Conservation (phyloP, 2,113 vertebrate species). For the Hippocampus abdominalis region DNA sequence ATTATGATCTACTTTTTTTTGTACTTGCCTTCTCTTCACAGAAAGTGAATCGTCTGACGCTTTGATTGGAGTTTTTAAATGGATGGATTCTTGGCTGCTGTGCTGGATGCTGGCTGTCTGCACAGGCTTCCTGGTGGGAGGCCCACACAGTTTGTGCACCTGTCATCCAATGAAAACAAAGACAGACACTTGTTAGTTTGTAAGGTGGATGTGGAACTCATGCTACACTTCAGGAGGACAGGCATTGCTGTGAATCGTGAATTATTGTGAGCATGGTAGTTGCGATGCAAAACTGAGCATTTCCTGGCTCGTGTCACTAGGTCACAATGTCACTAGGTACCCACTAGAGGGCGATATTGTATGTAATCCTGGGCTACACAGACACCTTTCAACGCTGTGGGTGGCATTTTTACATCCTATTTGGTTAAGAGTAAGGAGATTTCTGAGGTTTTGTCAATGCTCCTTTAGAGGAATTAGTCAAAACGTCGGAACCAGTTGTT, state of each 20-base stretch:
- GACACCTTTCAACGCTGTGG: neutral
- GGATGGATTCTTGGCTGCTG: conserved; percentile 65
- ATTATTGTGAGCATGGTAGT: neutral
- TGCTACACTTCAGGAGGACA: neutral
- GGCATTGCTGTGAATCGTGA: neutral
- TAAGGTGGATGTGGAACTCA: neutral
- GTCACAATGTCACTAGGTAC: neutral
- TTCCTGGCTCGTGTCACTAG: neutral
- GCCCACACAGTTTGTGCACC: conserved; percentile 81
- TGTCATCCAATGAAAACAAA: conserved; percentile 39
- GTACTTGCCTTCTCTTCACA: conserved; percentile 78
- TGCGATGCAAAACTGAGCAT: neutral
- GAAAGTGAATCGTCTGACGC: conserved; percentile 68
- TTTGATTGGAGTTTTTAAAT: conserved; percentile 62
- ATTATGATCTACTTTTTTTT: neutral
- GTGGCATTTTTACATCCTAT: no score
- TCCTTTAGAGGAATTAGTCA: no score
- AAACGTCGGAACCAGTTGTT: no score
- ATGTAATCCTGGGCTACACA: conserved; percentile 6
- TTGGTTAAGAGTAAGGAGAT: no score
- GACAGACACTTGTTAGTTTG: conserved; percentile 15
- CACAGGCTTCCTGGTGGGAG: conserved; percentile 61
- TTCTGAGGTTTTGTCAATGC: no score
- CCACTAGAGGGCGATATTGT: conserved; percentile 57
- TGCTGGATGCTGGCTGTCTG: conserved; percentile 62